These are phyloP conservation scores for Pelusios castaneus DNA, from an alignment of 2,113 vertebrate genomes.

Conservation along the genomic window DNA sequence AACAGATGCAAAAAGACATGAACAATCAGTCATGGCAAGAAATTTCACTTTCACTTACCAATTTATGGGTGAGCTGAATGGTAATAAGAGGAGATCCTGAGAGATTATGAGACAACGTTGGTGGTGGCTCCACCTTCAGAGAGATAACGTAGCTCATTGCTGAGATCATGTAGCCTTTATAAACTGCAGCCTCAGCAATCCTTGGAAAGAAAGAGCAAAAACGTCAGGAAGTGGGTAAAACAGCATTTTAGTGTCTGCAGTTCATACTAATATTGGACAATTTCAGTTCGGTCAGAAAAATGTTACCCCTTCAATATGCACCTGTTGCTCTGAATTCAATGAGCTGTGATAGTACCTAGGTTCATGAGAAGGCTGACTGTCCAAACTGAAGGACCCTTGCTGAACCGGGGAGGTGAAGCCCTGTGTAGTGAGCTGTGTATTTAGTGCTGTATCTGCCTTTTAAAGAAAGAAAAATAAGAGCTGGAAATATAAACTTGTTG, in stretches of 20 bases:
- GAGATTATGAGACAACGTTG: slow-evolving; percentile 83
- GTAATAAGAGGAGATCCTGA: slow-evolving; percentile 87
- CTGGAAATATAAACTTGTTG: background rate
- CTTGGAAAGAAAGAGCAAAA: slow-evolving; percentile 59
- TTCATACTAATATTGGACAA: background rate
- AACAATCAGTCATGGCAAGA: fast-evolving
- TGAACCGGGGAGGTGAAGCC: background rate
- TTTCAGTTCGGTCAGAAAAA: background rate
- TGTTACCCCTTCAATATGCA: background rate
- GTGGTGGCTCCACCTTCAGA: slow-evolving; percentile 88
- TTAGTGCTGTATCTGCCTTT: background rate
- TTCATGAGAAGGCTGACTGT: background rate
- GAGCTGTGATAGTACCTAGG: background rate
- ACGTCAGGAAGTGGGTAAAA: fast-evolving
- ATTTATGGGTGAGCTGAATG: slow-evolving; percentile 84
- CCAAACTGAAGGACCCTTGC: background rate
- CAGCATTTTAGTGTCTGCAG: background rate
- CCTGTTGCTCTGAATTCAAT: background rate
- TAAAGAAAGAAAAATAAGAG: background rate
- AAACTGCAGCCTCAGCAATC: slow-evolving; percentile 82
- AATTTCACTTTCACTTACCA: slow-evolving; percentile 79
- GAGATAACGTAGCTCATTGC: slow-evolving; percentile 89
- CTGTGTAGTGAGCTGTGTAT: no score
- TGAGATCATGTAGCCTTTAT: slow-evolving; percentile 82
- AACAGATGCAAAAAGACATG: fast-evolving